Evolutionary conservation across 37 sponge, comb jelly and placozoan species (phyloP).

Genomic region (Aphrocallistes beatrix): DNA sequence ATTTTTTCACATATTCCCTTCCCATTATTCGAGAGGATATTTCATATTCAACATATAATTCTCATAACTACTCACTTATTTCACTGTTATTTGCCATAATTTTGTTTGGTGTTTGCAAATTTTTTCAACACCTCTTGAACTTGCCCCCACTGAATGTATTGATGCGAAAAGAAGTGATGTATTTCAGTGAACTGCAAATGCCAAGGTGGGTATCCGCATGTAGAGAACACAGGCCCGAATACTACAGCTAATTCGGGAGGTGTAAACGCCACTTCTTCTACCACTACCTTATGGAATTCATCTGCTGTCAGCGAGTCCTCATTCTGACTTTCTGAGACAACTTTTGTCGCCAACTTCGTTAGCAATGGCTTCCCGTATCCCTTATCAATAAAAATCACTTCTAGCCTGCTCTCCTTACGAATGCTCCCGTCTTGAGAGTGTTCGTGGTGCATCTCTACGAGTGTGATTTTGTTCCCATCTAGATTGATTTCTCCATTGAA

Average conservation of each 20-base stretch:
- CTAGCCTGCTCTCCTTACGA: not conserved
- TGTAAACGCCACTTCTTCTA: not conserved
- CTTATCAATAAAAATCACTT: not conserved
- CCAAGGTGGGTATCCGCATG: slow-evolving; percentile 1
- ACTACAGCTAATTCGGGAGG: slow-evolving; percentile 4
- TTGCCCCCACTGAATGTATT: not conserved
- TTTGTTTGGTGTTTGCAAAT: not conserved
- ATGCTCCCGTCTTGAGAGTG: not conserved
- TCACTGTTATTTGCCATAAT: not conserved
- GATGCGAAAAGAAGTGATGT: not conserved
- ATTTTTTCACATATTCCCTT: too few relatives aligned
- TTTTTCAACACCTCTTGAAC: not conserved
- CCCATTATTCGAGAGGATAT: too few relatives aligned
- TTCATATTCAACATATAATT: not conserved
- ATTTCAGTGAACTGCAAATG: slow-evolving; percentile 4
- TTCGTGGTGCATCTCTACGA: not conserved
- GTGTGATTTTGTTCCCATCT: not conserved
- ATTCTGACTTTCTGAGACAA: not conserved
- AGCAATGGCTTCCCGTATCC: not conserved
- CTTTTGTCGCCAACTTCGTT: not conserved
- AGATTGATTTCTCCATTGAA: not conserved
- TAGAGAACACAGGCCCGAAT: not conserved
- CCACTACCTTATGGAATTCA: not conserved
- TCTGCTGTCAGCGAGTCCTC: not conserved
- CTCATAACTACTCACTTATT: not conserved